These are phyloP conservation scores for Mesembrinibis cayennensis DNA, from an alignment of 2,113 vertebrate genomes.

Conservation along the genomic window DNA sequence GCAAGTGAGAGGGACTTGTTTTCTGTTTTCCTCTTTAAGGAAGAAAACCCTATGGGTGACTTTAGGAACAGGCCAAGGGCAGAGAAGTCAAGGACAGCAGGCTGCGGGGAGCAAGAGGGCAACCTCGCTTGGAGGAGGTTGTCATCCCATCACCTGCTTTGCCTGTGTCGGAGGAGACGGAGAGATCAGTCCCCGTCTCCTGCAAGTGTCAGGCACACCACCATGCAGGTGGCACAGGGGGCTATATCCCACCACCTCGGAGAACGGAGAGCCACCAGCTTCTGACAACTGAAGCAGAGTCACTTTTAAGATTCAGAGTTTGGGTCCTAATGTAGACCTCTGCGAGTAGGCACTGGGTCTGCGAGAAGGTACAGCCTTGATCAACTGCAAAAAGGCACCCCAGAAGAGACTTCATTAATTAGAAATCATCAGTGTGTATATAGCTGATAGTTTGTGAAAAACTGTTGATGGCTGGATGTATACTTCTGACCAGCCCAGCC, in stretches of 20 bases:
- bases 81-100: background rate
- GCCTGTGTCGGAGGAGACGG: background rate
- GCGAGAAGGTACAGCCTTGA: background rate
- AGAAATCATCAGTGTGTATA: background rate
- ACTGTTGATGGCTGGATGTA: background rate
- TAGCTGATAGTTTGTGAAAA: background rate
- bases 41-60: background rate
- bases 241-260: background rate
- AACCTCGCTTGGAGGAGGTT: background rate
- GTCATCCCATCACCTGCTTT: background rate
- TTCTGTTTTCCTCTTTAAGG: background rate
- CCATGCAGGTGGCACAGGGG: fast-evolving
- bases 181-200: background rate
- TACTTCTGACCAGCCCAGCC: background rate
- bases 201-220: background rate
- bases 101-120: background rate
- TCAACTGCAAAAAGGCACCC: background rate
- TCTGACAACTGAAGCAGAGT: background rate
- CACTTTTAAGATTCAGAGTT: background rate
- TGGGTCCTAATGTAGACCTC: background rate
- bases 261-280: background rate
- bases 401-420: background rate
- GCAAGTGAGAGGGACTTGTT: background rate
- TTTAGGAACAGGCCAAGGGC: background rate
- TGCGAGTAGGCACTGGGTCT: background rate